Evolutionary conservation across 2,797 vertebrate genomes (phyloP).

Genomic region (Acropternis orthonyx): DNA sequence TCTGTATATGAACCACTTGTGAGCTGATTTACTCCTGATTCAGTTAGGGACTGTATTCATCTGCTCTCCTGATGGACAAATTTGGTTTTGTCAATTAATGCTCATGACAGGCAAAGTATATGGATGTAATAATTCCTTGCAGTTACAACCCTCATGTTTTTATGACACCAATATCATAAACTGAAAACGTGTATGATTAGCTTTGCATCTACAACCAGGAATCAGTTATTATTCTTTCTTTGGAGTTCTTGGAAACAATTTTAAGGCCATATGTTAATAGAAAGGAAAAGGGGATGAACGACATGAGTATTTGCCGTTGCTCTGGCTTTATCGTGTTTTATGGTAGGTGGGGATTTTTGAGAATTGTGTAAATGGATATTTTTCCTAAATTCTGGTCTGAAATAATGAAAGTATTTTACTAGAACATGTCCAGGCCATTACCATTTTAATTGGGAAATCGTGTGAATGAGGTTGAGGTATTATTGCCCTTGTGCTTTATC

Average conservation of each 20-base stretch:
- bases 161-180: conserved; percentile 29
- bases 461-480: background rate
- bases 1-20: background rate
- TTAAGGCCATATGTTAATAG: background rate
- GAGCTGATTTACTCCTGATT: conserved; percentile 36
- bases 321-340: background rate
- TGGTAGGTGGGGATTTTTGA: background rate
- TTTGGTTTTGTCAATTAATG: conserved; percentile 37
- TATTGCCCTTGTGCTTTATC: background rate
- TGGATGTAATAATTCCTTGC: conserved; percentile 6
- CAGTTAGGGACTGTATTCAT: conserved; percentile 6
- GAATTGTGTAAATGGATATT: background rate
- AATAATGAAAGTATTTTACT: background rate
- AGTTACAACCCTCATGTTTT: background rate
- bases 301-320: background rate
- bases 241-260: background rate
- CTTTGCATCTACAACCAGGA: conserved; percentile 2
- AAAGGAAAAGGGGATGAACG: background rate
- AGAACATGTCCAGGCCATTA: background rate
- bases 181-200: background rate
- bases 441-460: background rate
- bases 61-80: background rate
- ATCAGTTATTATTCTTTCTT: background rate
- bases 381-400: background rate
- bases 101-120: background rate